Conservation (phyloP, 2,113 vertebrate genomes). For the Rousettus leschenaultii region DNA sequence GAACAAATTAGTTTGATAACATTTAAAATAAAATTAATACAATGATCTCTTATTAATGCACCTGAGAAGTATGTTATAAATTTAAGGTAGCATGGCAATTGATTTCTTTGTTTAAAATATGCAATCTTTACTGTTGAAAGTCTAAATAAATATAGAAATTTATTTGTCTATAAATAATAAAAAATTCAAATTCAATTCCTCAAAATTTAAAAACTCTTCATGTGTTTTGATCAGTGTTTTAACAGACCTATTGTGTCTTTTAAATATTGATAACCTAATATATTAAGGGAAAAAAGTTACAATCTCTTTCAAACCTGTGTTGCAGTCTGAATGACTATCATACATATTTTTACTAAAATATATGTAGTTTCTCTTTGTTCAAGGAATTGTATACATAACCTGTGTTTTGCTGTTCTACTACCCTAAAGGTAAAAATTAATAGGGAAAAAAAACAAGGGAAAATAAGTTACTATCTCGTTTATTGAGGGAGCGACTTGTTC, state of each 20-base stretch:
- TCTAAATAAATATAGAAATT: background rate
- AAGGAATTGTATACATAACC: background rate
- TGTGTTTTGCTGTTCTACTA: constrained; percentile 31
- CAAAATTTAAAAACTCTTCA: background rate
- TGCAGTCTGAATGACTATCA: background rate
- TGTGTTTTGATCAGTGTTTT: background rate
- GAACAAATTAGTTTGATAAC: background rate
- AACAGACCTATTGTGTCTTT: background rate
- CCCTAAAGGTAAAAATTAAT: constrained; percentile 36
- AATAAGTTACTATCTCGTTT: background rate
- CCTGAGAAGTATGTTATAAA: background rate
- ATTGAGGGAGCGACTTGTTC: background rate
- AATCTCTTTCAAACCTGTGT: background rate
- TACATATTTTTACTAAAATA: background rate
- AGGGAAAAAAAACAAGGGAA: background rate
- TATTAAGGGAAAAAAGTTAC: background rate
- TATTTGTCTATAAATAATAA: background rate
- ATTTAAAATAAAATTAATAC: background rate
- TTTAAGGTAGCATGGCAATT: background rate
- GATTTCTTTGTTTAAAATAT: background rate
- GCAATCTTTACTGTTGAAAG: background rate
- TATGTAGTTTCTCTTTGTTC: constrained; percentile 29
- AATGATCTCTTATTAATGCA: background rate
- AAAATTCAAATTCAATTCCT: background rate
- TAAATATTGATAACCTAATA: background rate